phyloP scores from a whole-genome alignment of 2,113 vertebrate species.

The Lethenteron camtschaticum region DNA sequence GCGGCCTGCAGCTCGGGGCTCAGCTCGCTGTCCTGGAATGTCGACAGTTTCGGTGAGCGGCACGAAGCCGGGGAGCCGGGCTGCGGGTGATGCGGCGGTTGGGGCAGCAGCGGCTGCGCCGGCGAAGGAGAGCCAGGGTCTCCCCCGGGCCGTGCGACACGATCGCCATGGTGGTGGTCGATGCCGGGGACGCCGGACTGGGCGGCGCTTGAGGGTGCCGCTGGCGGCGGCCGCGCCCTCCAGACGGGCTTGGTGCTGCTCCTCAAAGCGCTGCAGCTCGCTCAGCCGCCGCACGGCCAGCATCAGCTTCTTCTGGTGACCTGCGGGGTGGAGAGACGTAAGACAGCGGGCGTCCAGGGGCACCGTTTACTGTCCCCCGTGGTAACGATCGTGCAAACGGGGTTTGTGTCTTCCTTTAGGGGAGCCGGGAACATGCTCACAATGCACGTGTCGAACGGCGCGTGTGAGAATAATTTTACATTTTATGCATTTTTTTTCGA shows the following conservation, averaged over 20 bases:
- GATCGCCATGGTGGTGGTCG: slow-evolving; percentile 22
- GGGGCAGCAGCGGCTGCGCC: too few species aligned
- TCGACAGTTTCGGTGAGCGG: slow-evolving; percentile 68
- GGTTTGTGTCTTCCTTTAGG: too few species aligned
- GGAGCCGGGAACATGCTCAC: too few species aligned
- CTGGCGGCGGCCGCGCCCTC: slow-evolving; percentile 40
- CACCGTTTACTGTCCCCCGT: too few species aligned
- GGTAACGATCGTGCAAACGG: too few species aligned
- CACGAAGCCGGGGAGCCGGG: slow-evolving; percentile 18
- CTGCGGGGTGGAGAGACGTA: slow-evolving; percentile 16
- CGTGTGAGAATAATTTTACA: too few species aligned
- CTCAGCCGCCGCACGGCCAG: slow-evolving; percentile 74
- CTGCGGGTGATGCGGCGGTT: slow-evolving; percentile 13
- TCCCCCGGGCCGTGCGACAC: slow-evolving; percentile 28
- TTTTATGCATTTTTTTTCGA: too few species aligned
- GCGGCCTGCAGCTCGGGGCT: slow-evolving; percentile 63
- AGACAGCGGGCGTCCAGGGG: too few species aligned
- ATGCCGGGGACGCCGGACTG: slow-evolving; percentile 35
- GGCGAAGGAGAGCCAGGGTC: too few species aligned
- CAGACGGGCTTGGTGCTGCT: slow-evolving; percentile 13
- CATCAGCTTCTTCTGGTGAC: slow-evolving; percentile 98
- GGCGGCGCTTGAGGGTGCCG: slow-evolving; percentile 48
- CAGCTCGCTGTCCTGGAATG: slow-evolving; percentile 84
- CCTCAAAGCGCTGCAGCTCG: slow-evolving; percentile 44
- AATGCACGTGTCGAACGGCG: too few species aligned